Evolutionary conservation across 2,113 vertebrate genomes (phyloP), one percentile per base, ranked within the genome.

Genomic region (Eulemur rufifrons): DNA sequence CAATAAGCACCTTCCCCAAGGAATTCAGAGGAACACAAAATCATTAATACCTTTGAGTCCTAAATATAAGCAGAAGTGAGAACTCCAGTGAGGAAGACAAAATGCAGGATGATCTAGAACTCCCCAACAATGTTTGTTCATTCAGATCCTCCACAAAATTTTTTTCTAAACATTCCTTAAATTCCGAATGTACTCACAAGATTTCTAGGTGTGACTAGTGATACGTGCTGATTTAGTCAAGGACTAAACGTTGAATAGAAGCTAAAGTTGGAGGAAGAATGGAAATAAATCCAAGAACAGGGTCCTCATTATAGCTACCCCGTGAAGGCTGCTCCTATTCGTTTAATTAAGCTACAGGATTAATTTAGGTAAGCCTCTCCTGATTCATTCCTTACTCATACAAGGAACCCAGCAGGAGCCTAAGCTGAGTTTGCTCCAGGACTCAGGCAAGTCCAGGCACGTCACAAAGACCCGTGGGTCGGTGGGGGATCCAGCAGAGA

Each of bases 341-440:
- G 32, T 80, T 89, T 94, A 86, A 88, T 85, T 87, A 90, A 96
- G 50, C n/a, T 77, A 14, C 56, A 17, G 87, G 71, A 92, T 97
- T 94, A 92, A 84, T 82, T 52, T 69, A 81, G 83, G 11, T 92
- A 85, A 95, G 20, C 34, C 52, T 18, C 17, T 66, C 37, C 39
- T 47, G 66, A n/a, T 66, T 69, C 63, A 81, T 80, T 89, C 64
- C 37, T 84, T 27, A 21, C 47, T 32, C 50, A 34, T 6, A 11
- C 54, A 59, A 80, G 63, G 27, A 80, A 27, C 74, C 12, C 89
- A 84, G 68, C 63, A 3, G 0, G 13, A 78, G 37, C 14, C 66
- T 78, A 89, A 95, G 50, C 42, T 42, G 56, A n/a, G 29, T 71
- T 83, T 64, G 14, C 34, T 77, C 20, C 42, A 59, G 52, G 86